These are phyloP conservation scores for Echeneis naucrates DNA, from an alignment of 2,797 vertebrate species.

Conservation along the genomic window DNA sequence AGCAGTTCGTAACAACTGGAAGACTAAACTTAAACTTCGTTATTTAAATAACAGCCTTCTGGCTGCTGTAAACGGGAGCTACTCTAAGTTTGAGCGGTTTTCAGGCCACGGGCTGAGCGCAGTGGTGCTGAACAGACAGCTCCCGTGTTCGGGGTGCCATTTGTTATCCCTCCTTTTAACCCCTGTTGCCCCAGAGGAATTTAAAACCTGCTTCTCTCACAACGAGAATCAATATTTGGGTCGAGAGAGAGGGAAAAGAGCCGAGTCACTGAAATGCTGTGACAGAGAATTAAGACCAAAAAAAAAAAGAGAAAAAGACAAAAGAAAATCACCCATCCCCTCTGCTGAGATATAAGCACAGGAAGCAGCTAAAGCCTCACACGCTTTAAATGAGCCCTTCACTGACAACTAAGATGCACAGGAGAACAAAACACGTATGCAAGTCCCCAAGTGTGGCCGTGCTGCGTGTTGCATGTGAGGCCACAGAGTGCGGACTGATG, in stretches of 20 bases:
- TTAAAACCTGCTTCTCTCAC: slow-evolving; percentile 28
- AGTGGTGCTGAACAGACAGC: slow-evolving; percentile 52
- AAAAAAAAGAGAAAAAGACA: neutral
- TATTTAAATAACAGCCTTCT: neutral
- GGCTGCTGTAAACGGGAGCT: neutral
- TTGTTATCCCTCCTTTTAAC: neutral
- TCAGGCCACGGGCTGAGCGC: slow-evolving; percentile 23
- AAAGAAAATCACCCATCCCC: slow-evolving; percentile 12
- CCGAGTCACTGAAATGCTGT: neutral
- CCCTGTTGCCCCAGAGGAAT: too few relatives aligned
- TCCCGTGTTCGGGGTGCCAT: slow-evolving; percentile 15
- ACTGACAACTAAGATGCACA: slow-evolving; percentile 15
- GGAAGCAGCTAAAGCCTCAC: slow-evolving; percentile 18
- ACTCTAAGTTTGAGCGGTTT: slow-evolving; percentile 33
- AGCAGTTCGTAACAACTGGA: neutral
- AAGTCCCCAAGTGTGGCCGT: slow-evolving; percentile 40
- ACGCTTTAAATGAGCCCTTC: slow-evolving; percentile 27
- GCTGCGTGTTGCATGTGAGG: slow-evolving; percentile 12
- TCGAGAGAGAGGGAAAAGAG: slow-evolving; percentile 9
- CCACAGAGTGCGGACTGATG: slow-evolving; percentile 6
- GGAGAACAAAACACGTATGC: slow-evolving; percentile 20
- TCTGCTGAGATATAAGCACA: slow-evolving; percentile 30
- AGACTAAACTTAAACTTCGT: neutral
- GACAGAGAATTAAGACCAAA: slow-evolving; percentile 10
- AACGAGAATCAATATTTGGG: slow-evolving; percentile 34